phyloP scores from a whole-genome alignment of 2,113 vertebrate species.

The Tupaia chinensis region DNA sequence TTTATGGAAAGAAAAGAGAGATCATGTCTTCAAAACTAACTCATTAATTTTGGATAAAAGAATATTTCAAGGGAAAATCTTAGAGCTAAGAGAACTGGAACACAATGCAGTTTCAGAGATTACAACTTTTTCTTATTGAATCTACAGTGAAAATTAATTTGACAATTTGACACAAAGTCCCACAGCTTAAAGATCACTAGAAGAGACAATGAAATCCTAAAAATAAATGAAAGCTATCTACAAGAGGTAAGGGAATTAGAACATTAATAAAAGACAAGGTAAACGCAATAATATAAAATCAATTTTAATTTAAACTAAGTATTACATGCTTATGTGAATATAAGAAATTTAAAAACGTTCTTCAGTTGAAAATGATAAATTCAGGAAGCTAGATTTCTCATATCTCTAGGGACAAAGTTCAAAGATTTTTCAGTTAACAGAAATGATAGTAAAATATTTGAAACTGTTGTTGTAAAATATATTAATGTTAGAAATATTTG shows the following conservation, averaged over 20 bases:
- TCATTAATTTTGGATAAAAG: neutral
- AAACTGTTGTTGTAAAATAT: neutral
- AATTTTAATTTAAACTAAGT: neutral
- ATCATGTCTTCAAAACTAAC: neutral
- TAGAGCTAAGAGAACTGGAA: neutral
- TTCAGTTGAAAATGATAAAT: neutral
- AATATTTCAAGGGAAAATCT: neutral
- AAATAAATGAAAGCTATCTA: neutral
- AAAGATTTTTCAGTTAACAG: neutral
- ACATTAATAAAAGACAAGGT: neutral
- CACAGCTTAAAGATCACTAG: neutral
- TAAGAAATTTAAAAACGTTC: neutral
- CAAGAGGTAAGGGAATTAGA: neutral
- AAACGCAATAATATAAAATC: neutral
- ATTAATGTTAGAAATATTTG: neutral
- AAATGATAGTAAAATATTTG: constrained; percentile 35
- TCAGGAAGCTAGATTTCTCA: neutral
- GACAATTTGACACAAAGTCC: neutral
- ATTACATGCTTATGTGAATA: neutral
- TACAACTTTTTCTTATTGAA: neutral
- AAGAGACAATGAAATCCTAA: neutral
- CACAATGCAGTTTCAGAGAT: neutral
- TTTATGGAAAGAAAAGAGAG: neutral
- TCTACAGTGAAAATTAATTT: constrained; percentile 24
- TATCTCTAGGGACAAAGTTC: neutral